Percentiles rank a stretch among this genome's conserved stretches.
phyloP scores from a whole-genome alignment of 1,140 invertebrate genomes.

The Trichonephila clavata region DNA sequence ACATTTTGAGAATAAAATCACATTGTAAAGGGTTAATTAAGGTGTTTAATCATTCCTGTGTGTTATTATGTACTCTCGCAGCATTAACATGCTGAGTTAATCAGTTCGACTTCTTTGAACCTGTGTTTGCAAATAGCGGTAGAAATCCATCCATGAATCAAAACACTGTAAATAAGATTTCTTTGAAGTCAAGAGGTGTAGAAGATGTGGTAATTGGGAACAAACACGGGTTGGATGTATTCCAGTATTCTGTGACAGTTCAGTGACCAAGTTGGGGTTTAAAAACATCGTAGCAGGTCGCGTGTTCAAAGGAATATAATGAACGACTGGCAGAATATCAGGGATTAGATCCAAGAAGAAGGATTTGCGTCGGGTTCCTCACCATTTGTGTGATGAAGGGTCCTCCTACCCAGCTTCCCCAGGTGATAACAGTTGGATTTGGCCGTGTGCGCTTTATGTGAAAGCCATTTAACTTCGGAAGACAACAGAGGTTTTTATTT shows the following conservation, averaged over 20 bases:
- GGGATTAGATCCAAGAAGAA: slow-evolving; percentile 21
- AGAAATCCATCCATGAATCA: too few relatives aligned
- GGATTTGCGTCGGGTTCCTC: background rate
- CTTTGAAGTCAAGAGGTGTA: background rate
- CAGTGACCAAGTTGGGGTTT: slow-evolving; percentile 26
- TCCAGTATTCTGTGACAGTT: background rate
- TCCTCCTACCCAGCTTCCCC: too few relatives aligned
- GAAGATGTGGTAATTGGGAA: slow-evolving; percentile 25
- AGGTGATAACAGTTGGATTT: background rate
- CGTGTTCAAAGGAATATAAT: background rate
- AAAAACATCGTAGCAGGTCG: background rate
- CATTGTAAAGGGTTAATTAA: too few relatives aligned
- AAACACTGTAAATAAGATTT: background rate
- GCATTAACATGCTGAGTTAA: too few relatives aligned
- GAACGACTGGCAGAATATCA: slow-evolving; percentile 6
- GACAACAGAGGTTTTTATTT: background rate
- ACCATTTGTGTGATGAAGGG: background rate
- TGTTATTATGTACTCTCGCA: too few relatives aligned
- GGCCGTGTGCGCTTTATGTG: background rate
- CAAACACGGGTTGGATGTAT: background rate
- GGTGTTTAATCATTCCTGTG: too few relatives aligned
- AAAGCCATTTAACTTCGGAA: background rate
- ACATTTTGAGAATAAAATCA: too few relatives aligned
- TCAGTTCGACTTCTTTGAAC: too few relatives aligned
- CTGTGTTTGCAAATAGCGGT: too few relatives aligned